Evolutionary conservation across 2,888 invertebrate species (phyloP), one percentile per base, ranked within the genome.

Genomic region (Tachina lurida): DNA sequence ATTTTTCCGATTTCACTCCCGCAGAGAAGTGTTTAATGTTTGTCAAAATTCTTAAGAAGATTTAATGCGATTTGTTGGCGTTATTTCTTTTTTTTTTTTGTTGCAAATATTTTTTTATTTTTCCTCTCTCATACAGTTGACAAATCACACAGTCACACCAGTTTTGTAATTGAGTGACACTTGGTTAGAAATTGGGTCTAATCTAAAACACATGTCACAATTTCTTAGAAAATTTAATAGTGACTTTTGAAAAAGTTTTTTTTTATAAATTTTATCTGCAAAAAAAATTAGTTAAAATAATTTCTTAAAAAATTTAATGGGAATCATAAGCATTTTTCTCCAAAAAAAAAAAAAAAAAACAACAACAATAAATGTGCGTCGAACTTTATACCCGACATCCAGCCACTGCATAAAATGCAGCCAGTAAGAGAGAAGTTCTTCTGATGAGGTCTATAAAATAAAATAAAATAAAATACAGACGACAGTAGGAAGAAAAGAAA

Each of bases 51-150:
- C 17, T 58, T 31, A 31, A 63, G 15, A 63, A 79, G 9, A 67
- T 56, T 75, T 71, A 76, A 84, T 80, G 63, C 22, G 79, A 84
- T 67, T 75, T 79, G 79, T 71, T 84, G 75, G 58, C 67, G 47
- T 71, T 45, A 7, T 31, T 31, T 31, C 7, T 31, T 31, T 31
- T 31, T 31, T 31, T 31, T 31, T 31, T 31, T 63, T 76, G 49
- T 39, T 1, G n/a, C 45, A 41, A 43, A 31, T 19, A 13, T 4
- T 75, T 56, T 67, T 15, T 70, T 60, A 17, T 12, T 52, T 70
- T 17, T 56, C 47, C 22, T 49, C 10, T 74, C 15, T 19, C 19
- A 54, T 19, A 17, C 45, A 52, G 47, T 41, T 84, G 79, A 75
- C 78, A 84, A 75, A 62, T 74, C 80, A 67, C 67, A 43, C 67